Evolutionary conservation across 2,888 invertebrate species (phyloP).

Genomic region (Pseudanteris insignis): DNA sequence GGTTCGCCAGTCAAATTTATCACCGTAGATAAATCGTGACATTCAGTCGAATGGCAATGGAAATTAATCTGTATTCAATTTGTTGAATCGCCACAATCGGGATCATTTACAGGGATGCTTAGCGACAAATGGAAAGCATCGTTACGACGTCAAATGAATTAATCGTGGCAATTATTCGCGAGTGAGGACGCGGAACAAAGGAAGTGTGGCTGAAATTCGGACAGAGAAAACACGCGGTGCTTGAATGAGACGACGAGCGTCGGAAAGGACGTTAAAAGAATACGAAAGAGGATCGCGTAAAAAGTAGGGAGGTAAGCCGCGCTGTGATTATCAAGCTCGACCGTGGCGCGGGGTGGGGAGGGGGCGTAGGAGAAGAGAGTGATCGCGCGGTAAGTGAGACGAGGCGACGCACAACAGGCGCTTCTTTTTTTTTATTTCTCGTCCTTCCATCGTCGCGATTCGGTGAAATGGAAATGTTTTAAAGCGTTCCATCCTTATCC

Average conservation of each 20-base stretch:
- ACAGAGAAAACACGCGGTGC: constrained; percentile 1
- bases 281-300: constrained; percentile 39
- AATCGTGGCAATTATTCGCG: neutral
- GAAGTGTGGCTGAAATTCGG: constrained; percentile 1
- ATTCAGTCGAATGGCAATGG: no score
- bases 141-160: no score
- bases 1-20: no score
- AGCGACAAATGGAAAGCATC: no score
- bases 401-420: constrained; percentile 13
- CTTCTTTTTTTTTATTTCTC: constrained; percentile 27
- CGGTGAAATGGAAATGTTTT: constrained; percentile 39
- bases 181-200: neutral
- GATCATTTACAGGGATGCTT: no score
- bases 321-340: constrained; percentile 38
- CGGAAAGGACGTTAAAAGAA: constrained; percentile 20
- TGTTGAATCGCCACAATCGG: no score
- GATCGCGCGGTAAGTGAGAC: neutral
- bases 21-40: no score
- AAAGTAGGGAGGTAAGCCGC: constrained; percentile 44
- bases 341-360: constrained; percentile 11
- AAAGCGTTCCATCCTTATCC: constrained; percentile 29
- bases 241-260: constrained; percentile 18
- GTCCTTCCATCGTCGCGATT: constrained; percentile 18
- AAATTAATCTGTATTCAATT: no score
- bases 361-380: constrained; percentile 1